Percentiles rank a stretch among this genome's conserved stretches.
phyloP scores from a whole-genome alignment of 2,113 vertebrate genomes.

The Zosterops japonicus region DNA sequence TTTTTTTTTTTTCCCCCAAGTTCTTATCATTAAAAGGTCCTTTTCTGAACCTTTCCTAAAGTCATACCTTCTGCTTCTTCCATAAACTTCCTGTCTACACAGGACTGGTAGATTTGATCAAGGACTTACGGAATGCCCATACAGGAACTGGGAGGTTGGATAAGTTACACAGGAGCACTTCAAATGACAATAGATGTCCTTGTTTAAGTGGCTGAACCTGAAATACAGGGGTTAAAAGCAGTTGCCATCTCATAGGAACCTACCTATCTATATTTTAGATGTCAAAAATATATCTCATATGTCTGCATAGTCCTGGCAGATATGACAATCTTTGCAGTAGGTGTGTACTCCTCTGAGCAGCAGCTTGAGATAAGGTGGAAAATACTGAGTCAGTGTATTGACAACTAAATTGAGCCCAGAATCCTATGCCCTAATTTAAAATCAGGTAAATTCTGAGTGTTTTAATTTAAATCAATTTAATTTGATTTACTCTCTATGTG shows the following conservation, averaged over 20 bases:
- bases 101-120: background rate
- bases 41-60: background rate
- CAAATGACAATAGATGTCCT: background rate
- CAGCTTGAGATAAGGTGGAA: background rate
- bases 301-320: background rate
- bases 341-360: background rate
- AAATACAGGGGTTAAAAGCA: background rate
- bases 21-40: background rate
- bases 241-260: background rate
- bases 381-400: background rate
- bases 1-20: too few species aligned
- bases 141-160: background rate
- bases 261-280: background rate
- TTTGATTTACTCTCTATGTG: background rate
- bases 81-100: background rate
- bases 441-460: background rate
- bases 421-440: background rate
- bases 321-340: background rate
- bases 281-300: background rate
- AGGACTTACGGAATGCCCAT: rapidly evolving
- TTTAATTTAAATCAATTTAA: background rate
- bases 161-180: background rate
- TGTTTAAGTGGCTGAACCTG: background rate
- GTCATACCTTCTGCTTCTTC: background rate
- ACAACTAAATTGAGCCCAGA: background rate